Conservation (phyloP, 2,797 vertebrate genomes). For the Sebastes minor region DNA sequence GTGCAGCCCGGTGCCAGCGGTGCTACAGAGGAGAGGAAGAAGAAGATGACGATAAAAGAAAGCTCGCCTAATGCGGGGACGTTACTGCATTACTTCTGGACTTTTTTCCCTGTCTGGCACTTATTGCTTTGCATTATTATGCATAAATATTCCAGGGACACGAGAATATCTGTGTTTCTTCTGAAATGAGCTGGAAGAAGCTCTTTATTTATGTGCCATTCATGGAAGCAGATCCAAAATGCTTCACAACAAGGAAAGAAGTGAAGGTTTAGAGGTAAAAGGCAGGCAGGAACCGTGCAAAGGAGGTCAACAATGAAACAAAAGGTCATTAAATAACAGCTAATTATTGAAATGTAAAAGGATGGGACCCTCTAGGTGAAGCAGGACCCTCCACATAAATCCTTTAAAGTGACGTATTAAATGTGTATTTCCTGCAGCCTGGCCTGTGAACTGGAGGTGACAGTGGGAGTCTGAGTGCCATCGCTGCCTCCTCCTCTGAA, state of each 20-base stretch:
- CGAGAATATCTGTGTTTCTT: not conserved
- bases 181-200: slow-evolving; percentile 1
- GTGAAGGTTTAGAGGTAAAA: not conserved
- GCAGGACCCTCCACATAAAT: not conserved
- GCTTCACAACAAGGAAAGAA: not conserved
- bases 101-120: not conserved
- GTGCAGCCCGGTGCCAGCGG: slow-evolving; percentile 78
- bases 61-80: slow-evolving; percentile 44
- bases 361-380: too few relatives aligned
- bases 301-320: not conserved
- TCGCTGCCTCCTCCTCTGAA: slow-evolving; percentile 48
- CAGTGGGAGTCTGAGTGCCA: slow-evolving; percentile 26
- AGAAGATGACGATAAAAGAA: slow-evolving; percentile 61
- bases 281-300: not conserved
- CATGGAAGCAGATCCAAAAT: not conserved
- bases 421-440: not conserved
- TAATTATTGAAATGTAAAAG: not conserved
- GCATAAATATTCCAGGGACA: slow-evolving; percentile 47
- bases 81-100: slow-evolving; percentile 42
- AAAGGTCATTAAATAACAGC: not conserved
- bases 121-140: slow-evolving; percentile 35
- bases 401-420: not conserved
- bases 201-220: slow-evolving; percentile 29
- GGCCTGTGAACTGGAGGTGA: slow-evolving; percentile 43
- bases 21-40: slow-evolving; percentile 67